phyloP scores from a whole-genome alignment of 2,113 vertebrate genomes.

The Aptenodytes forsteri region DNA sequence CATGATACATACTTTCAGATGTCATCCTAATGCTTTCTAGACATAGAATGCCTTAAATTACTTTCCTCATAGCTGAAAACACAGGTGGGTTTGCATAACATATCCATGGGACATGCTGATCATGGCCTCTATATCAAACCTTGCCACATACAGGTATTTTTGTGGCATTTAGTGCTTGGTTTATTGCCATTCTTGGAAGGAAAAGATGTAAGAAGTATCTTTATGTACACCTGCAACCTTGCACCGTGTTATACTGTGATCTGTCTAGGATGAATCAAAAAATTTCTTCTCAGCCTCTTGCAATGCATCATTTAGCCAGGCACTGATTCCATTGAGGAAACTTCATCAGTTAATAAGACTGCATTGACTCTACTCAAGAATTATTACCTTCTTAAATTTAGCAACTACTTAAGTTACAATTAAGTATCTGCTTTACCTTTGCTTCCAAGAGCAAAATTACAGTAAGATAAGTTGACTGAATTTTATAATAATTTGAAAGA shows the following conservation, averaged over 20 bases:
- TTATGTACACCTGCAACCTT: not conserved
- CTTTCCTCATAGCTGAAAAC: not conserved
- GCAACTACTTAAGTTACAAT: not conserved
- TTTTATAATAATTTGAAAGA: not conserved
- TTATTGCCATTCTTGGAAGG: not conserved
- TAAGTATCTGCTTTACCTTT: not conserved
- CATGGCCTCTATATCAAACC: not conserved
- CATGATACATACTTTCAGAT: not conserved
- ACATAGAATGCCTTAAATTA: not conserved
- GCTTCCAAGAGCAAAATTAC: not conserved
- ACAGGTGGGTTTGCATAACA: not conserved
- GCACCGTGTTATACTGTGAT: not conserved
- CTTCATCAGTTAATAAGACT: not conserved
- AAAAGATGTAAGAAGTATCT: not conserved
- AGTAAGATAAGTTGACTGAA: not conserved
- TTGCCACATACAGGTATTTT: not conserved
- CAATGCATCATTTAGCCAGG: not conserved
- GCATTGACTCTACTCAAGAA: not conserved
- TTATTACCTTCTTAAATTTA: not conserved
- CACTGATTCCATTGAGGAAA: not conserved
- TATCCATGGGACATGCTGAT: not conserved
- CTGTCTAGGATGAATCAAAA: not conserved
- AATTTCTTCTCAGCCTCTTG: not conserved
- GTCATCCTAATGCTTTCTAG: not conserved
- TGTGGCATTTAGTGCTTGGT: not conserved